Conservation (phyloP, 2,888 invertebrate species). For the Bombylius discolor region DNA sequence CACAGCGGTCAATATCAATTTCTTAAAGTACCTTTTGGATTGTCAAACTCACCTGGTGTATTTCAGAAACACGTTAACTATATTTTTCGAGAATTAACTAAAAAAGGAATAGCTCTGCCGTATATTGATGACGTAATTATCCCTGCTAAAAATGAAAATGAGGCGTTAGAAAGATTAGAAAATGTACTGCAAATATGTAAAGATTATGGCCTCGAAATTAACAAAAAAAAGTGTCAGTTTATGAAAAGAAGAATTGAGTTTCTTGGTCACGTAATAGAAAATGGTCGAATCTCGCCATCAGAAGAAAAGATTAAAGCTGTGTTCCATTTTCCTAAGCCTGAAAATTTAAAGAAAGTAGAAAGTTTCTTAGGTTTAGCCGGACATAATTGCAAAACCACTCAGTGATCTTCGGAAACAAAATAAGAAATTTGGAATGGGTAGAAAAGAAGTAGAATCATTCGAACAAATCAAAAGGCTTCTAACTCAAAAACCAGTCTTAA, state of each 20-base stretch:
- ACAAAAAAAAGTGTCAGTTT: constrained; percentile 17
- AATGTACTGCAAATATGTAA: background rate
- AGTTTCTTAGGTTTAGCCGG: constrained; percentile 19
- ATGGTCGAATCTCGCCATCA: constrained; percentile 19
- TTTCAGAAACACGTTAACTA: constrained; percentile 19
- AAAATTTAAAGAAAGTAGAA: constrained; percentile 15
- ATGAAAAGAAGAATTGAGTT: constrained; percentile 15
- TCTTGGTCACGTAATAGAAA: constrained; percentile 18
- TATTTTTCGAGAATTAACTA: constrained; percentile 2
- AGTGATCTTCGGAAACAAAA: constrained; percentile 12
- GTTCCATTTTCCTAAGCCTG: constrained; percentile 20
- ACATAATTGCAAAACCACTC: constrained; percentile 14
- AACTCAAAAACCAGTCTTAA: background rate
- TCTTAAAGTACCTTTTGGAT: constrained; percentile 27
- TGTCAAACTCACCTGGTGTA: constrained; percentile 25
- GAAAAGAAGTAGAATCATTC: constrained; percentile 13
- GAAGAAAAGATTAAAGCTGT: constrained; percentile 20
- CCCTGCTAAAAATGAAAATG: constrained; percentile 2
- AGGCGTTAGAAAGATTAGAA: constrained; percentile 1
- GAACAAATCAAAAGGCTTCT: constrained; percentile 9
- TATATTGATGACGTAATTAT: constrained; percentile 6
- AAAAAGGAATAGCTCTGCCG: background rate
- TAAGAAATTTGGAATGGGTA: constrained; percentile 11
- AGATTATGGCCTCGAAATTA: constrained; percentile 12
- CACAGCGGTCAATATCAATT: constrained; percentile 22